A percentile compares a stretch with the other conserved stretches of the same genome.
These are phyloP conservation scores for Heliocidaris tuberculata DNA, from an alignment of 35 echinoderm and acorn worm species.

Conservation along the genomic window DNA sequence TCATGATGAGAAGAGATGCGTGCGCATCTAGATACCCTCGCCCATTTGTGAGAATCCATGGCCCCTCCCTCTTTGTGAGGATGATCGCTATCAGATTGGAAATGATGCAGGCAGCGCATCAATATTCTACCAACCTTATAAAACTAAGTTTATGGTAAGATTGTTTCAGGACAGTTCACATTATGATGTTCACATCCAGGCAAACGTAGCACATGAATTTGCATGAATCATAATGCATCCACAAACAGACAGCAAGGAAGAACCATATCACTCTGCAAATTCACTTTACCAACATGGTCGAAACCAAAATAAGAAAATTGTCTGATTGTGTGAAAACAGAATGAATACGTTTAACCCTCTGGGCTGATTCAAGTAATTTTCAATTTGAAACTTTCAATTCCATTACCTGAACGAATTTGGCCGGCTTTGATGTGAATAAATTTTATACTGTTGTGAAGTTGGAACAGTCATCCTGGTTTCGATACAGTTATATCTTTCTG, in stretches of 20 bases:
- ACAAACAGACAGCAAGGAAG: not conserved
- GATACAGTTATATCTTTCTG: not conserved
- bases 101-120: not conserved
- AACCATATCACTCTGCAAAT: not conserved
- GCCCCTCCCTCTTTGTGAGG: not conserved
- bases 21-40: not conserved
- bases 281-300: not conserved
- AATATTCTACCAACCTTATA: not conserved
- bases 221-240: not conserved
- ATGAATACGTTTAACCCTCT: not conserved
- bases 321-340: not conserved
- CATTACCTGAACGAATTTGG: not conserved
- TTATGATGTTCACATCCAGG: not conserved
- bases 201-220: not conserved
- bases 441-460: not conserved
- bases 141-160: not conserved
- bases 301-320: not conserved
- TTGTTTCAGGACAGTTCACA: not conserved
- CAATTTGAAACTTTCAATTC: not conserved
- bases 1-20: slow-evolving; percentile 1
- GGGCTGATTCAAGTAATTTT: not conserved
- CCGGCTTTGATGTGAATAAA: not conserved
- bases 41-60: not conserved
- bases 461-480: not conserved
- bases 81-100: not conserved